A percentile compares a stretch with the other conserved stretches of the same genome.
Conservation (phyloP, 2,113 vertebrate species). For the Amphiprion ocellaris region DNA sequence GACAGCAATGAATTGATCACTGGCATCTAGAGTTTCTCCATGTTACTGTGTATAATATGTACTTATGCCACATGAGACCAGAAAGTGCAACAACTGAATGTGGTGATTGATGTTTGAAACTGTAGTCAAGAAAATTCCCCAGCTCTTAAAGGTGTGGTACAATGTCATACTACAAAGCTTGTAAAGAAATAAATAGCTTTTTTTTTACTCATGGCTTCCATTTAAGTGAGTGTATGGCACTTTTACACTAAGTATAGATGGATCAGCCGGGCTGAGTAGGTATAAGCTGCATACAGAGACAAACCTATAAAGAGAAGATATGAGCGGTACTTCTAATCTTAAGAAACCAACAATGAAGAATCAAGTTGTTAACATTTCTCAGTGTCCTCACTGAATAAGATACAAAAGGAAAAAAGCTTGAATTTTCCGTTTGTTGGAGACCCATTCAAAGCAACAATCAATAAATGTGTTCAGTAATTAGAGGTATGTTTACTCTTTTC, state of each 20-base stretch:
- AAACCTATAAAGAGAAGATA: neutral
- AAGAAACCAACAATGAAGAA: neutral
- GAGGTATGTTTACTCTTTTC: no score
- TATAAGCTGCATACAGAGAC: neutral
- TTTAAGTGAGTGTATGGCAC: neutral
- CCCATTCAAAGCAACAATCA: no score
- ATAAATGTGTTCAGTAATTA: no score
- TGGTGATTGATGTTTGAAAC: neutral
- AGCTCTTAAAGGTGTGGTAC: neutral
- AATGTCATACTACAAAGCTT: conserved; percentile 3
- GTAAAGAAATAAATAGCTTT: conserved; percentile 5
- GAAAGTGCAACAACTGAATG: neutral
- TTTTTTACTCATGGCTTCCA: neutral
- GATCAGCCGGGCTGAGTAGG: neutral
- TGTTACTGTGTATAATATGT: neutral
- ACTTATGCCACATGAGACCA: neutral
- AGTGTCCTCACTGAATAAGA: neutral
- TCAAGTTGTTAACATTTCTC: no score
- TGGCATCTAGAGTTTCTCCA: conserved; percentile 15
- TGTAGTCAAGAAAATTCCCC: neutral
- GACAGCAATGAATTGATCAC: conserved; percentile 40
- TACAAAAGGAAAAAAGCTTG: neutral
- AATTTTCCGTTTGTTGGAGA: neutral
- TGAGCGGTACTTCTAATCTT: neutral
- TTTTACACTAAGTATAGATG: neutral